Percentiles rank a stretch among this genome's conserved stretches.
Evolutionary conservation across 2,797 vertebrate species (phyloP).

Genomic region (Fringilla coelebs): DNA sequence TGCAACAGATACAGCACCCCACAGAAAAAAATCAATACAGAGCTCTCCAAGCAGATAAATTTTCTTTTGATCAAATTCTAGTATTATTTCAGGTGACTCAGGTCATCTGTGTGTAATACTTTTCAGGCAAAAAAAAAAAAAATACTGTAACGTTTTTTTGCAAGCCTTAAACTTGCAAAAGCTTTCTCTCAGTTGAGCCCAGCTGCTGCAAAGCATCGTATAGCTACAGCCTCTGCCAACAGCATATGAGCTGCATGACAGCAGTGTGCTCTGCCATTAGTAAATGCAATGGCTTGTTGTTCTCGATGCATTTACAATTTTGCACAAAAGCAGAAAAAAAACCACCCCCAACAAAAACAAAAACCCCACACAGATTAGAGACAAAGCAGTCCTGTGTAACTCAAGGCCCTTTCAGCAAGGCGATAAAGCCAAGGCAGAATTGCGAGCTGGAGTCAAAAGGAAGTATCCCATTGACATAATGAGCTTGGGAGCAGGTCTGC

Average conservation of each 20-base stretch:
- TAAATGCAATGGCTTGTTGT: slow-evolving; percentile 7
- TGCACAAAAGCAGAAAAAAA: slow-evolving; percentile 4
- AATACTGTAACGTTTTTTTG: too few relatives aligned
- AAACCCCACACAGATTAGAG: slow-evolving; percentile 22
- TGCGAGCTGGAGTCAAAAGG: slow-evolving; percentile 10
- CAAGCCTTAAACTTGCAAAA: neutral
- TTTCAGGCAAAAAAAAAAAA: neutral
- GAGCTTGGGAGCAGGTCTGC: neutral
- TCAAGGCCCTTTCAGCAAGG: slow-evolving; percentile 12
- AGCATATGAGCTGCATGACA: neutral
- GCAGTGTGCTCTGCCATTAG: neutral
- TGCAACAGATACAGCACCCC: neutral
- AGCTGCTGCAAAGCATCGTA: neutral
- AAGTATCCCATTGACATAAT: slow-evolving; percentile 9
- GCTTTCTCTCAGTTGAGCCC: neutral
- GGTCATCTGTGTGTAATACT: neutral
- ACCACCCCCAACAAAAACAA: neutral
- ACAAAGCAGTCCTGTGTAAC: slow-evolving; percentile 42
- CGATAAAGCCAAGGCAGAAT: neutral
- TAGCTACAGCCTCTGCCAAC: neutral
- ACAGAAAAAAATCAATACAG: neutral
- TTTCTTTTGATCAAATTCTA: neutral
- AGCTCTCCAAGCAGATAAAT: neutral
- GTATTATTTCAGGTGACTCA: neutral
- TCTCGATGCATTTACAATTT: slow-evolving; percentile 33